These are phyloP conservation scores for Chrysocyon brachyurus DNA, from an alignment of 2,797 vertebrate species.

Conservation along the genomic window DNA sequence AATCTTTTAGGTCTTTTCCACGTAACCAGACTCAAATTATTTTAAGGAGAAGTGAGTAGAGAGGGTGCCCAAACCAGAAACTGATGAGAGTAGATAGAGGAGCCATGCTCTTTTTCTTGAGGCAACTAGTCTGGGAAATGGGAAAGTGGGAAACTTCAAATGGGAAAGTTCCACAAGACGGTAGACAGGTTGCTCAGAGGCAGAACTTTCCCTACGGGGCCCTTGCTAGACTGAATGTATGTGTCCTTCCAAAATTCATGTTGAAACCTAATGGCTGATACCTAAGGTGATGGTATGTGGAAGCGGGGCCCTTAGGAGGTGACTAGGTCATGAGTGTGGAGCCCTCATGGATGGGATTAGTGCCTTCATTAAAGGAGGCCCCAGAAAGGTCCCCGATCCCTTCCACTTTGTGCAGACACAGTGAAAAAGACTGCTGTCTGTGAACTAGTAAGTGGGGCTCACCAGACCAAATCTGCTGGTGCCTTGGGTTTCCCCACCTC, in stretches of 20 bases:
- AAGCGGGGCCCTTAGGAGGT: background rate
- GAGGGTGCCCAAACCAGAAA: background rate
- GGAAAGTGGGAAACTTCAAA: background rate
- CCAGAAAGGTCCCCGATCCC: background rate
- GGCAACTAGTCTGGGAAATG: background rate
- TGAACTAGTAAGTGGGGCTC: background rate
- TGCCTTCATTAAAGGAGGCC: background rate
- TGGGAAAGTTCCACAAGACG: background rate
- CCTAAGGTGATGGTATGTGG: background rate
- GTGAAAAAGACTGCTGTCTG: background rate
- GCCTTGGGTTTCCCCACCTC: background rate
- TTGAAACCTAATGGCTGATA: background rate
- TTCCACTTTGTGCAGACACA: background rate
- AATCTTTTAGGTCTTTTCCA: background rate
- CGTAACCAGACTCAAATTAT: background rate
- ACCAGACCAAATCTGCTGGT: background rate
- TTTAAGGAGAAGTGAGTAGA: background rate
- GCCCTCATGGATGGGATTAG: background rate
- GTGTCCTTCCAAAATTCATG: background rate
- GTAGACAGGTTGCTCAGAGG: background rate
- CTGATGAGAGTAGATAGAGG: background rate
- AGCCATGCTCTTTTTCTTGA: background rate
- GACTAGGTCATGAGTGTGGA: background rate
- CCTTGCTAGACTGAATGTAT: background rate
- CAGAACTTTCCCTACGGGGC: background rate